Percentiles rank a stretch among this genome's conserved stretches.
Conservation (phyloP, 2,797 vertebrate genomes). For the Sciurus carolinensis region DNA sequence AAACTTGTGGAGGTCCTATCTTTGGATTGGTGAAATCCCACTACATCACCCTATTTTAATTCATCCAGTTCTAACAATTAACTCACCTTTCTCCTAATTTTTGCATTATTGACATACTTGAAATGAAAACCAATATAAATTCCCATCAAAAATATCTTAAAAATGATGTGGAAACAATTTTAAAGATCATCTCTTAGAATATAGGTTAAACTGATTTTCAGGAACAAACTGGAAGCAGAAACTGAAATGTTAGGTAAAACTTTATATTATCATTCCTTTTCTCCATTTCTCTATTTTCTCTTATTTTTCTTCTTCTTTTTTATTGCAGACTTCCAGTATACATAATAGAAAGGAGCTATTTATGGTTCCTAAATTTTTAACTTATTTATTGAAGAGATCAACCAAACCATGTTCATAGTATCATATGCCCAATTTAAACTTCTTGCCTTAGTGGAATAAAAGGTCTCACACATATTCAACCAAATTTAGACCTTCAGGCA, state of each 20-base stretch:
- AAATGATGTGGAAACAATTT: neutral
- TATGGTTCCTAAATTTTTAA: neutral
- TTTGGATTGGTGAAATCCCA: neutral
- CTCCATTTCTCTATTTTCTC: neutral
- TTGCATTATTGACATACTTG: neutral
- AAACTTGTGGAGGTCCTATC: neutral
- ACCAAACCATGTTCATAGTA: neutral
- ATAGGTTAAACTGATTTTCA: neutral
- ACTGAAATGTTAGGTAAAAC: neutral
- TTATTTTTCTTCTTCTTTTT: neutral
- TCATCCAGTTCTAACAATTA: neutral
- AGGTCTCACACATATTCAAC: neutral
- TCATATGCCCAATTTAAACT: neutral
- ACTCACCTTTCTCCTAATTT: slow-evolving; percentile 31
- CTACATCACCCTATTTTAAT: neutral
- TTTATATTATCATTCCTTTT: neutral
- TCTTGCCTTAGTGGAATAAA: neutral
- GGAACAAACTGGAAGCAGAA: neutral
- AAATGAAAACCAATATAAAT: slow-evolving; percentile 40
- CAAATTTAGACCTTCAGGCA: neutral
- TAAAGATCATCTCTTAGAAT: slow-evolving; percentile 21
- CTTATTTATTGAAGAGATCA: neutral
- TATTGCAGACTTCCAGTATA: neutral
- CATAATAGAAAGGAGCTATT: neutral
- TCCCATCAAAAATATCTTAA: neutral